phyloP scores from a whole-genome alignment of 2,888 invertebrate species.

The Cetonia aurata region DNA sequence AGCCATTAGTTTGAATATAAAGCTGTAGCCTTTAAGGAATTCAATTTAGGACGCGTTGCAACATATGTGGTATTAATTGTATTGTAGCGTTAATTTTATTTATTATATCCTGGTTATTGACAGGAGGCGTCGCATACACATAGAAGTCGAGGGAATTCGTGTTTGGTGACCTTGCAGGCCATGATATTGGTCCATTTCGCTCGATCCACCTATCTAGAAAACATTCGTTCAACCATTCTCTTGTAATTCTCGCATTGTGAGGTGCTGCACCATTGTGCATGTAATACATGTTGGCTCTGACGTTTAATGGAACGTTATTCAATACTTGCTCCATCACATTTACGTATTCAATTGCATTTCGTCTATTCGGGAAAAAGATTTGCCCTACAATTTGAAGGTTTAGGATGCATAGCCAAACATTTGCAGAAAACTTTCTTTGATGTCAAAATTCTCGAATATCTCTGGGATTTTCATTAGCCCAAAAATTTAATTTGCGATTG shows the following conservation, averaged over 20 bases:
- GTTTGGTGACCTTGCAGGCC: not conserved
- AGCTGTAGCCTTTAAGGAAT: too few relatives aligned
- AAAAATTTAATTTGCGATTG: not conserved
- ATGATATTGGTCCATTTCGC: too few relatives aligned
- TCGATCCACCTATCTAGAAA: not conserved
- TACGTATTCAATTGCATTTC: not conserved
- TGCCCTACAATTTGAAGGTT: not conserved
- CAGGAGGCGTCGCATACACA: too few relatives aligned
- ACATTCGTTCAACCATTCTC: not conserved
- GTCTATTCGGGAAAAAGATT: not conserved
- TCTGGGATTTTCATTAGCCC: not conserved
- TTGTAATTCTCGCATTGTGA: conserved; percentile 4
- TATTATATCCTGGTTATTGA: too few relatives aligned
- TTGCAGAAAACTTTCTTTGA: not conserved
- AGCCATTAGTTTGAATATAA: too few relatives aligned
- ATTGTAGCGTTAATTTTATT: too few relatives aligned
- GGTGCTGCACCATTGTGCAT: not conserved
- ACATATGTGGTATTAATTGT: too few relatives aligned
- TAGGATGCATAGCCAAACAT: conserved; percentile 1
- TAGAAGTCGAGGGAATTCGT: not conserved
- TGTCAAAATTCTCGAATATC: not conserved
- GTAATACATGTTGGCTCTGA: conserved; percentile 5
- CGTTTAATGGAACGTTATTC: conserved; percentile 4
- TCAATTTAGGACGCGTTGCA: too few relatives aligned
- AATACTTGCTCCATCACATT: not conserved